Evolutionary conservation across 2,888 invertebrate species (phyloP).

Genomic region (Leptopilina syphax): DNA sequence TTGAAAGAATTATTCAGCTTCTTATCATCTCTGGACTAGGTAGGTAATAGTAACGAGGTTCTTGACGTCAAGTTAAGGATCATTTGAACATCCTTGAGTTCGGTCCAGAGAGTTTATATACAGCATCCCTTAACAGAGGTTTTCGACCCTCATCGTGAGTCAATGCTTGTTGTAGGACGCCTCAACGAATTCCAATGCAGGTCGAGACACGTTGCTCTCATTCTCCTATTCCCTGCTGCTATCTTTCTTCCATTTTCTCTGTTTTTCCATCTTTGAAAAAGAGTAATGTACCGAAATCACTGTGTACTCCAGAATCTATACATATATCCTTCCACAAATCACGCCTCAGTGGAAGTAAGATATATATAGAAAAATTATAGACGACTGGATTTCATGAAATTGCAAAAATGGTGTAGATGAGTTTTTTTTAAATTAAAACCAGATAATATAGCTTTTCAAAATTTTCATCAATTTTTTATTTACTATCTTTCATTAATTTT

Average conservation of each 20-base stretch:
- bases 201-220: slow-evolving; percentile 10
- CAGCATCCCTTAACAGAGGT: not conserved
- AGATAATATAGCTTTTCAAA: too few species aligned
- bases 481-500: too few species aligned
- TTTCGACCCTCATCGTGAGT: slow-evolving; percentile 44
- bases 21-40: slow-evolving; percentile 1
- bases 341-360: slow-evolving; percentile 9
- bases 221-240: not conserved
- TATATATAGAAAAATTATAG: not conserved
- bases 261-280: not conserved
- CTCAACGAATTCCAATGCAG: slow-evolving; percentile 41
- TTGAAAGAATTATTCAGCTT: not conserved
- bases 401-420: not conserved
- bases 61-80: slow-evolving; percentile 44
- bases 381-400: not conserved
- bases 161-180: slow-evolving; percentile 46
- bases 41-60: slow-evolving; percentile 50
- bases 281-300: slow-evolving; percentile 19
- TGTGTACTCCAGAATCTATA: slow-evolving; percentile 34
- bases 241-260: not conserved
- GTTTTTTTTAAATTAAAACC: too few species aligned
- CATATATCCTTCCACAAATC: not conserved
- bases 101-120: not conserved
- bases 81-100: slow-evolving; percentile 23
- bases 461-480: too few species aligned